Conservation (phyloP, 2,113 vertebrate genomes). For the Tetrao urogallus region DNA sequence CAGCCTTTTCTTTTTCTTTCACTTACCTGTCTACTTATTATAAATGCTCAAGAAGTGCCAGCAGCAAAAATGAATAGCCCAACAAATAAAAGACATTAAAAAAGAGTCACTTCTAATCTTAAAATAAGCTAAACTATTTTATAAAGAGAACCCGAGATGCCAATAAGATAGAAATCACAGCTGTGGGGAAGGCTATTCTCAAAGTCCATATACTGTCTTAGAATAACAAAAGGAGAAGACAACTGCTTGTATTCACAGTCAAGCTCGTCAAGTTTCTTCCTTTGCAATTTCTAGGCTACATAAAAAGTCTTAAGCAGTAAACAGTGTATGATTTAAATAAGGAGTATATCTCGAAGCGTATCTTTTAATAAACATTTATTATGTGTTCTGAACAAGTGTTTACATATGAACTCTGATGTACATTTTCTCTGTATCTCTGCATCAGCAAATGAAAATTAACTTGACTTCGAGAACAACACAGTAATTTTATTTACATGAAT, state of each 20-base stretch:
- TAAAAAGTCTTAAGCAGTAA: not conserved
- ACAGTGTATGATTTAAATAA: conserved; percentile 50
- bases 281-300: not conserved
- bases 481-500: conserved; percentile 32
- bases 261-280: not conserved
- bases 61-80: not conserved
- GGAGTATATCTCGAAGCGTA: not conserved
- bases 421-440: conserved; percentile 29
- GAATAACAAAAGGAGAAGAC: not conserved
- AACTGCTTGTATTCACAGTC: not conserved
- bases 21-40: not conserved
- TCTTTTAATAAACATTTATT: conserved; percentile 40
- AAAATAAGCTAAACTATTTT: not conserved
- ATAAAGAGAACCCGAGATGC: not conserved
- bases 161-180: not conserved
- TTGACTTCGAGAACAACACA: conserved; percentile 28
- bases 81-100: not conserved
- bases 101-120: not conserved
- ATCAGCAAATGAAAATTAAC: conserved; percentile 44
- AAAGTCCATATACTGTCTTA: not conserved
- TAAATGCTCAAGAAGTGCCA: not conserved
- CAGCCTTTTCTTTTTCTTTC: not conserved
- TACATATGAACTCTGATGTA: conserved; percentile 46
- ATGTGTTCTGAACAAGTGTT: conserved; percentile 30
- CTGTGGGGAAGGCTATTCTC: not conserved